Base-by-base conservation (phyloP, 2,888 invertebrate genomes). In the Apamea crenata region DNA sequence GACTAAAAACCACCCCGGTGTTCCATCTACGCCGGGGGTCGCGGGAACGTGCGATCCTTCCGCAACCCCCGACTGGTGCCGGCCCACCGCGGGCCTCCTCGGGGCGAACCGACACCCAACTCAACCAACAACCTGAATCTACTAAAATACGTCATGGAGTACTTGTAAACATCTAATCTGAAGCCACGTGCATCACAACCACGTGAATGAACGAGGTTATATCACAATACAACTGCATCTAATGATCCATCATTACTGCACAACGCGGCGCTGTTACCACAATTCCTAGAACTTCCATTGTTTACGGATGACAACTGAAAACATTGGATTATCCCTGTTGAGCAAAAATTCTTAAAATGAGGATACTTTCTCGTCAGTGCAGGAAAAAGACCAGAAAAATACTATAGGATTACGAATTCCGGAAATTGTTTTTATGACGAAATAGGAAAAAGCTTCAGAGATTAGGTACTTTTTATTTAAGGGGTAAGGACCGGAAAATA, bases 241-340 rank as follows among this genome's bases (percentile, higher is more conserved):
- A 82, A 74, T 32, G 36, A 1, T 1, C 73, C 25, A 70, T 74
- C 29, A 83, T 79, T 66, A 61, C 56, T 70, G 44, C 36, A 83
- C 65, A 53, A 73, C 69, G 44, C 6, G 18, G 32, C 0, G 50
- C 16, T 7, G 18, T 59, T 69, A 69, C 65, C 4, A 25, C 32
- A 16, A 29, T 83, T 82, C 78, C 83, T 32, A 71, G 81, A 56
- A 78, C 61, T 18, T 5, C 61, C 18, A 56, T 72, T 82, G 81
- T 83, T 72, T 83, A 47, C 67, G 61, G 66, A 77, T 83, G 21
- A 83, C 71, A 16, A 40, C 44, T 61, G 66, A 47, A 83, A 71
- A 53, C 70, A 29, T 21, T 18, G 83, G 81, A 68, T 67, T 72
- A 78, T 68, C 83, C 81, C 61, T 56, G 16, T 47, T 47, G 12